A percentile compares a stretch with the other conserved stretches of the same genome.
These are phyloP conservation scores for Coryphaenoides rupestris DNA, from an alignment of 2,113 vertebrate species.

Conservation along the genomic window DNA sequence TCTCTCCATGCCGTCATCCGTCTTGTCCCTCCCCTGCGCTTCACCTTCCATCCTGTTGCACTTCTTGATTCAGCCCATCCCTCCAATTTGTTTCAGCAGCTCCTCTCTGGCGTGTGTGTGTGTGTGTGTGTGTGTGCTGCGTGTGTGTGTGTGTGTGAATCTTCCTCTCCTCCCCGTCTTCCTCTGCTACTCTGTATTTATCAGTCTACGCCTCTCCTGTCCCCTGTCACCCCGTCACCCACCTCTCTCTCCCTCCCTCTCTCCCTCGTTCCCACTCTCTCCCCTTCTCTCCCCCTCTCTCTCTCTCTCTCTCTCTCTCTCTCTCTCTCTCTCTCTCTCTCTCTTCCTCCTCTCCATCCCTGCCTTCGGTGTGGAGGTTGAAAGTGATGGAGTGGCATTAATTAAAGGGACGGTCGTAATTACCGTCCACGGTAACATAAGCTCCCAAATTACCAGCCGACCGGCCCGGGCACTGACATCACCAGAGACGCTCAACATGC, in stretches of 20 bases:
- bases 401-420: slow-evolving; percentile 66
- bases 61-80: no score
- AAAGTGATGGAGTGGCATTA: slow-evolving; percentile 50
- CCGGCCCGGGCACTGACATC: slow-evolving; percentile 2
- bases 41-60: no score
- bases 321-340: slow-evolving; percentile 19
- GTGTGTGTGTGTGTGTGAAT: no score
- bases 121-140: no score
- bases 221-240: neutral
- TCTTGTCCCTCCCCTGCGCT: no score
- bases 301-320: slow-evolving; percentile 22
- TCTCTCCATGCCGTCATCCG: neutral
- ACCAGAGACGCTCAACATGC: neutral
- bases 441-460: slow-evolving; percentile 35
- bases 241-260: slow-evolving; percentile 5
- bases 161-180: neutral
- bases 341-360: slow-evolving; percentile 13
- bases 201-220: neutral
- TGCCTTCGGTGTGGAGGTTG: slow-evolving; percentile 26
- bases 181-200: neutral
- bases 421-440: slow-evolving; percentile 31
- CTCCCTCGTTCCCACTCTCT: neutral
- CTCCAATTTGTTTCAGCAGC: no score
- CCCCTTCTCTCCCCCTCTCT: neutral
- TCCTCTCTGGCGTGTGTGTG: no score